Evolutionary conservation across 2,113 vertebrate species (phyloP).

Genomic region (Clarias gariepinus): DNA sequence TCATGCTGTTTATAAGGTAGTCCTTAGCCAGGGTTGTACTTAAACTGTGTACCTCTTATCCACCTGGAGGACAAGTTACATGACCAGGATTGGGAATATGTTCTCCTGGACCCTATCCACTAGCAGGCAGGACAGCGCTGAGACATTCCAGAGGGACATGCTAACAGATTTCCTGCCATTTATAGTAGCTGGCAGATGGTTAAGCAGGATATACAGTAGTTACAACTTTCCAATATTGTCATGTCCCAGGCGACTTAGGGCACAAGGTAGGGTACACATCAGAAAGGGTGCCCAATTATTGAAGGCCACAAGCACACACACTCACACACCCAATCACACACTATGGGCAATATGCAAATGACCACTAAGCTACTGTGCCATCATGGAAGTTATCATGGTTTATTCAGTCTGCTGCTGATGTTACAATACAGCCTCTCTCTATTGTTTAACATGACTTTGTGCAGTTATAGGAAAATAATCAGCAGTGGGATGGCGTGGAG

Average conservation of each 20-base stretch:
- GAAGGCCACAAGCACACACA: no score
- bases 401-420: not conserved
- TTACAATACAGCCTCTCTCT: not conserved
- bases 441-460: not conserved
- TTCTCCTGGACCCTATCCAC: not conserved
- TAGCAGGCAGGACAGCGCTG: not conserved
- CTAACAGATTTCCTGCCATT: not conserved
- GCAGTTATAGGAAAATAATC: not conserved
- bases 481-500: not conserved
- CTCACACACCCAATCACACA: no score
- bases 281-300: no score
- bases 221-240: no score
- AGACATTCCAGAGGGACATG: not conserved
- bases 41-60: no score
- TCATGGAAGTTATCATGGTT: not conserved
- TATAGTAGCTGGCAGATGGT: not conserved
- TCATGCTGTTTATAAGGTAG: conserved; percentile 80
- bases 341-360: no score
- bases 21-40: no score
- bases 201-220: no score
- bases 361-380: not conserved
- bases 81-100: no score
- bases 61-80: no score
- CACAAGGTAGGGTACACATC: no score
- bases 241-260: no score